A percentile compares a stretch with the other conserved stretches of the same genome.
Conservation (phyloP, 2,797 vertebrate genomes). For the Neosalanx taihuensis region DNA sequence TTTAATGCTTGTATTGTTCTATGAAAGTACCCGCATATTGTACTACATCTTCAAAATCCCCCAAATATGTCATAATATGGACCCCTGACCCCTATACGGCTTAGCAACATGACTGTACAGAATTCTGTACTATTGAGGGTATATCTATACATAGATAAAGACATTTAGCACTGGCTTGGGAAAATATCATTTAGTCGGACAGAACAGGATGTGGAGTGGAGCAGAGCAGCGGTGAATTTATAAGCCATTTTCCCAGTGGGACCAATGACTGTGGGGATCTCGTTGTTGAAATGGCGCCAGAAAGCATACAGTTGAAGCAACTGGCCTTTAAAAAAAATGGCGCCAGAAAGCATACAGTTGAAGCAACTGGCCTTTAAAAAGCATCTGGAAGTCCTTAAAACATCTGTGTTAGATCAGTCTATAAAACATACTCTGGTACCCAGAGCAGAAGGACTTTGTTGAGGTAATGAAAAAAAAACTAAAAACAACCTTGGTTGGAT, state of each 20-base stretch:
- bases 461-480: conserved; percentile 27
- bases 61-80: too few species aligned
- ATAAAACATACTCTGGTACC: conserved; percentile 45
- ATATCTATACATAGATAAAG: conserved; percentile 8
- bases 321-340: conserved; percentile 52
- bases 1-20: too few species aligned
- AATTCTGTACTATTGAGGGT: conserved; percentile 5
- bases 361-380: conserved; percentile 52
- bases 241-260: conserved; percentile 45
- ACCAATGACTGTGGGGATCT: conserved; percentile 58
- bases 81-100: not conserved
- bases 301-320: conserved; percentile 47
- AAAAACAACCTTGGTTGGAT: not conserved
- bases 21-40: too few species aligned
- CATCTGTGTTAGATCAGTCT: conserved; percentile 60
- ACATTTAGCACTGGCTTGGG: conserved; percentile 28
- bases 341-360: conserved; percentile 50
- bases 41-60: too few species aligned
- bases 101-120: not conserved
- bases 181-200: conserved; percentile 24
- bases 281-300: conserved; percentile 54
- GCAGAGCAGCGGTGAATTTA: conserved; percentile 39
- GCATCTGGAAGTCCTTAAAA: conserved; percentile 66
- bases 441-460: conserved; percentile 36
- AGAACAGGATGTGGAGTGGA: conserved; percentile 26